These are phyloP conservation scores for Misgurnus anguillicaudatus DNA, from an alignment of 2,113 vertebrate species.

Conservation along the genomic window DNA sequence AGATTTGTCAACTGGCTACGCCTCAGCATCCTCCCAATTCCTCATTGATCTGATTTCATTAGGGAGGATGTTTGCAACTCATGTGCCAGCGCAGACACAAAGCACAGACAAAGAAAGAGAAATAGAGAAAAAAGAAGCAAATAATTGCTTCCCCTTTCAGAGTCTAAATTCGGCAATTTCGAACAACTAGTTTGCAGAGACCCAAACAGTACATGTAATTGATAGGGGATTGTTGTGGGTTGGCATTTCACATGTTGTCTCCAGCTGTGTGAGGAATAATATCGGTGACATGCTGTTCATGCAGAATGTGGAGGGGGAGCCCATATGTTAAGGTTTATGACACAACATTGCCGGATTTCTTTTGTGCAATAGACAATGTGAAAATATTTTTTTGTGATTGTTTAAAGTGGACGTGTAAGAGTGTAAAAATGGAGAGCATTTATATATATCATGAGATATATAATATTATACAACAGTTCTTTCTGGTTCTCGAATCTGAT, in stretches of 20 bases:
- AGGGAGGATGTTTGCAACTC: constrained; percentile 27
- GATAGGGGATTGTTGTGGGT: constrained; percentile 21
- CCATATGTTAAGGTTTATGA: constrained; percentile 1
- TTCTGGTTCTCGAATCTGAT: too few relatives aligned
- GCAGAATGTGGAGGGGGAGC: background rate
- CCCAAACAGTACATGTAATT: constrained; percentile 20
- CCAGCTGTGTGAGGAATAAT: constrained; percentile 28
- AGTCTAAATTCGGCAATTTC: constrained; percentile 34
- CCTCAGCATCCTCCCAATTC: constrained; percentile 15
- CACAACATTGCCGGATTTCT: background rate
- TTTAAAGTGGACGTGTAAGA: background rate
- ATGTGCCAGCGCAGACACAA: constrained; percentile 12
- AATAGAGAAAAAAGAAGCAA: background rate
- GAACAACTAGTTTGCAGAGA: constrained; percentile 12
- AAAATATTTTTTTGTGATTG: constrained; percentile 10
- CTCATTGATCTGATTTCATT: constrained; percentile 41
- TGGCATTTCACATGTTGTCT: constrained; percentile 30
- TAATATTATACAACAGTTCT: too few relatives aligned
- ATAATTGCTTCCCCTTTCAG: constrained; percentile 22
- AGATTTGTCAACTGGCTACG: constrained; percentile 34
- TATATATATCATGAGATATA: too few relatives aligned
- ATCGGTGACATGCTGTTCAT: constrained; percentile 20
- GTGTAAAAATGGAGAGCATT: too few relatives aligned
- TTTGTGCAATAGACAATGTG: background rate
- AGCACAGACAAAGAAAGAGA: background rate